These are phyloP conservation scores for Falco punctatus DNA, from an alignment of 2,113 vertebrate genomes.

Conservation along the genomic window DNA sequence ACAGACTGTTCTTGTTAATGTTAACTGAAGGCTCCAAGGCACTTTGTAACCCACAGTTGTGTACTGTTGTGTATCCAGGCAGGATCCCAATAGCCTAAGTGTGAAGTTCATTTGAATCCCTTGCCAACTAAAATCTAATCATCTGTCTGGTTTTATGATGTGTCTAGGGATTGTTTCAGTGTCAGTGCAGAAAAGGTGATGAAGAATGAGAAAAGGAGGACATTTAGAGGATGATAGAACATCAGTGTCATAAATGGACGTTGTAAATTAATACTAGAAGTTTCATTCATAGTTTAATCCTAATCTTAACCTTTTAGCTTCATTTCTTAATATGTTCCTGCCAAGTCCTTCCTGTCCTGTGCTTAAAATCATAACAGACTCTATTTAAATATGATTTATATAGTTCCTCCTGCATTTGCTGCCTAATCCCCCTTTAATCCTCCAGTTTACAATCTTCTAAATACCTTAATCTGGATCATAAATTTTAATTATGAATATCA, in stretches of 20 bases:
- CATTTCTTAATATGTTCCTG: background rate
- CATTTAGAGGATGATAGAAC: background rate
- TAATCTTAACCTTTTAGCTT: background rate
- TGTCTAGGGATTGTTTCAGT: constrained; percentile 45
- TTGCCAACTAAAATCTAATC: constrained; percentile 56
- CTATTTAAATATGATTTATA: background rate
- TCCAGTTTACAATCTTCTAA: constrained; percentile 15
- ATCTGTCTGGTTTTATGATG: constrained; percentile 32
- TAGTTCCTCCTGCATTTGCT: background rate
- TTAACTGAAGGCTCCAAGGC: constrained; percentile 21
- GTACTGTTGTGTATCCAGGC: constrained; percentile 33
- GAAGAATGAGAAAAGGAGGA: background rate
- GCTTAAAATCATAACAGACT: background rate
- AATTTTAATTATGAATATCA: constrained; percentile 9
- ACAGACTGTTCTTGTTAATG: background rate
- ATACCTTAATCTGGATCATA: constrained; percentile 15
- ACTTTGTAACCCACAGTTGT: constrained; percentile 24
- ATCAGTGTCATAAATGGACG: background rate
- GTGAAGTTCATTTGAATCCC: constrained; percentile 30
- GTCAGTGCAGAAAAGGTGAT: background rate
- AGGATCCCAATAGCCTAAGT: constrained; percentile 26
- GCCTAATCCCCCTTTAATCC: background rate
- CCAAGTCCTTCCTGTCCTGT: background rate
- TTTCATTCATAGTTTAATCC: background rate
- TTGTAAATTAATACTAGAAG: background rate